Conservation (phyloP, 2,113 vertebrate species). For the Engraulis encrasicolus region DNA sequence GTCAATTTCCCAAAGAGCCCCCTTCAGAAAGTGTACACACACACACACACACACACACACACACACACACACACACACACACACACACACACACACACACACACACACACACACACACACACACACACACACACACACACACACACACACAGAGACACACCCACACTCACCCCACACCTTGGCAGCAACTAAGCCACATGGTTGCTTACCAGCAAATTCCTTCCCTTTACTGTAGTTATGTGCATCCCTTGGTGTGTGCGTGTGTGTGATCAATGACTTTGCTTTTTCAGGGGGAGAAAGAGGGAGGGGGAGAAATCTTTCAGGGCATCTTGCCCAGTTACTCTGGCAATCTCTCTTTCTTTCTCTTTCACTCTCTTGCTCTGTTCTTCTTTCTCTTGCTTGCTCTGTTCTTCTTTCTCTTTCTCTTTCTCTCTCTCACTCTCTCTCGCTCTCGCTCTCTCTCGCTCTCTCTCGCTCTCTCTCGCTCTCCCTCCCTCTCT, state of each 20-base stretch:
- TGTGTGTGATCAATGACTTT: slow-evolving; percentile 41
- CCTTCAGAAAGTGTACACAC: no score
- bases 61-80: not conserved
- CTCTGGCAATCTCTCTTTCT: slow-evolving; percentile 42
- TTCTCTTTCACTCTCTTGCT: no score
- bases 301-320: slow-evolving; percentile 25
- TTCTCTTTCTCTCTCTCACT: no score
- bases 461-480: no score
- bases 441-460: no score
- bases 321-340: slow-evolving; percentile 23
- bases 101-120: not conserved
- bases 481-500: no score
- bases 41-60: not conserved
- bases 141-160: not conserved
- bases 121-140: not conserved
- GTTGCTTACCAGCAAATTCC: not conserved
- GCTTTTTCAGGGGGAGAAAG: slow-evolving; percentile 32
- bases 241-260: not conserved
- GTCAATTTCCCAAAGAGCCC: not conserved
- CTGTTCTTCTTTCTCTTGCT: no score
- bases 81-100: not conserved
- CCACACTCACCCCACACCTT: not conserved
- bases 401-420: no score
- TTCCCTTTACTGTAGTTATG: not conserved
- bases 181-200: not conserved